phyloP scores from a whole-genome alignment of 2,797 vertebrate species.

The Corythornis leucogaster region DNA sequence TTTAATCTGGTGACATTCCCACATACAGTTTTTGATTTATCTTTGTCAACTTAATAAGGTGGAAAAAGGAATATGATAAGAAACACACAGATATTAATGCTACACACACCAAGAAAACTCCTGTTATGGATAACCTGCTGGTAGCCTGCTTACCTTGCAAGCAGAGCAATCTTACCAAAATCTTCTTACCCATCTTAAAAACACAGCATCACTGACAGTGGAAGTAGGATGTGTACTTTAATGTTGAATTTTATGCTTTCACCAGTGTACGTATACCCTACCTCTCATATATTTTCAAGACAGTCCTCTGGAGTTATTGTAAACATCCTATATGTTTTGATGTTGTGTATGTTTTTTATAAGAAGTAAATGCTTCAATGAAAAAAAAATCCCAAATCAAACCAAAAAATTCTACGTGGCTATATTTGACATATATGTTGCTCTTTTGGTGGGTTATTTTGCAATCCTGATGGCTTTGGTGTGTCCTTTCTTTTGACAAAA shows the following conservation, averaged over 20 bases:
- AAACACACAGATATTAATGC: neutral
- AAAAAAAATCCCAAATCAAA: neutral
- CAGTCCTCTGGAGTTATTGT: slow-evolving; percentile 2
- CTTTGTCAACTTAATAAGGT: neutral
- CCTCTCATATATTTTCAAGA: slow-evolving; percentile 19
- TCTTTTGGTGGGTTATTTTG: slow-evolving; percentile 22
- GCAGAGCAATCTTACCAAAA: slow-evolving; percentile 12
- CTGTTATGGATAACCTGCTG: neutral
- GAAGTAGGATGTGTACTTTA: slow-evolving; percentile 48
- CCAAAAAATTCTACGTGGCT: neutral
- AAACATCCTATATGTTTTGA: slow-evolving; percentile 37
- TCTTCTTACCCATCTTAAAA: neutral
- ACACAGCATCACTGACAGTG: slow-evolving; percentile 34
- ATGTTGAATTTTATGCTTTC: slow-evolving; percentile 47
- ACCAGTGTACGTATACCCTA: slow-evolving; percentile 13
- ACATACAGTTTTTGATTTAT: neutral
- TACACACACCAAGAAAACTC: neutral
- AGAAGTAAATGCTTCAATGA: neutral
- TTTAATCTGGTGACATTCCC: neutral
- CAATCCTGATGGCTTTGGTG: neutral
- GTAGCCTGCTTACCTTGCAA: slow-evolving; percentile 8
- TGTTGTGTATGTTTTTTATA: slow-evolving; percentile 53
- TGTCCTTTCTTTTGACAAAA: neutral
- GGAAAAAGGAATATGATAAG: neutral
- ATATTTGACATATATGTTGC: neutral